Evolutionary conservation across 2,113 vertebrate genomes (phyloP).

Genomic region (Dicrurus megarhynchus): DNA sequence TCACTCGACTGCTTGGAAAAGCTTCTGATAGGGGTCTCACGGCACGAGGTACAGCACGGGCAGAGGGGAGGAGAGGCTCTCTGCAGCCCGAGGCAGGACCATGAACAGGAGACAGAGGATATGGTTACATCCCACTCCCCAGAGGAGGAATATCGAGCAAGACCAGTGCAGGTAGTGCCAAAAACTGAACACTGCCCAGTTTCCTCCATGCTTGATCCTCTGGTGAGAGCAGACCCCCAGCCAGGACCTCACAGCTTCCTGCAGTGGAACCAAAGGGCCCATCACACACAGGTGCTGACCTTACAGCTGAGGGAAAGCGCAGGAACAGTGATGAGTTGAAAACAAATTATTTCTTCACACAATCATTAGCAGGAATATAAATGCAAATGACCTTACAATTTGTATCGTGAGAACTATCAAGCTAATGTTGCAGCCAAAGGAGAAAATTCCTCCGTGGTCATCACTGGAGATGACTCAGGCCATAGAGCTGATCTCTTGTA

Average conservation of each 20-base stretch:
- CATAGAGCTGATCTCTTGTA: background rate
- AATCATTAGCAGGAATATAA: background rate
- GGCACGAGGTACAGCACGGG: accelerated
- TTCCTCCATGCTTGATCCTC: background rate
- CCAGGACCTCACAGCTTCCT: background rate
- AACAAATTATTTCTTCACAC: background rate
- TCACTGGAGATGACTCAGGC: background rate
- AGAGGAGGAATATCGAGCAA: background rate
- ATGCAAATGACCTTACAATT: background rate
- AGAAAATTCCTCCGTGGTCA: background rate
- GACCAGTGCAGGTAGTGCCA: background rate
- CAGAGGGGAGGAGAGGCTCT: background rate
- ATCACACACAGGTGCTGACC: accelerated
- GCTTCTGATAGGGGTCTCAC: background rate
- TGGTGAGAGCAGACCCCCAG: background rate
- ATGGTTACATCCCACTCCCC: background rate
- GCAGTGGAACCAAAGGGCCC: background rate
- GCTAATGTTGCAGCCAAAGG: background rate
- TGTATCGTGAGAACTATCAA: background rate
- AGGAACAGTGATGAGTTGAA: background rate
- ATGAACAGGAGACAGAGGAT: background rate
- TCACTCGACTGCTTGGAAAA: background rate
- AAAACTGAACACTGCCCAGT: background rate
- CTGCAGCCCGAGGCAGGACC: background rate
- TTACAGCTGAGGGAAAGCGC: accelerated